Percentiles rank a stretch among this genome's conserved stretches.
Evolutionary conservation across 2,888 invertebrate species (phyloP).

Genomic region (Xiphydria camelus): DNA sequence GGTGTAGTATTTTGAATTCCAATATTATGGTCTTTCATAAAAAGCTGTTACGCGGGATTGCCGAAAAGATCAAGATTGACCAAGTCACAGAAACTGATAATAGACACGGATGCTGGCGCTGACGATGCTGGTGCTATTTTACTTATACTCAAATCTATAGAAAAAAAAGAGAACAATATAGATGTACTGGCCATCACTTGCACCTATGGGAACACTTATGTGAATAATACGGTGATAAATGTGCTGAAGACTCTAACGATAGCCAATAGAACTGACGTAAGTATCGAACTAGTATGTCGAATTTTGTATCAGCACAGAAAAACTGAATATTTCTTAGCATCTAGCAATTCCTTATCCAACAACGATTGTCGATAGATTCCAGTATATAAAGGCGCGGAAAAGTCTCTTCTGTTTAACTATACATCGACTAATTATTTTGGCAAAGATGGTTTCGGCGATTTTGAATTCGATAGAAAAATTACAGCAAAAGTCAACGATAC

Average conservation of each 20-base stretch:
- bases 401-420: constrained; percentile 44
- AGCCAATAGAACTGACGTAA: constrained; percentile 50
- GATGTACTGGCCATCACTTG: constrained; percentile 63
- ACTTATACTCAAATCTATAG: constrained; percentile 44
- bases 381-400: constrained; percentile 56
- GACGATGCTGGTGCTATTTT: constrained; percentile 60
- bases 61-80: too few relatives aligned
- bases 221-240: constrained; percentile 59
- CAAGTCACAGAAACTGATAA: constrained; percentile 55
- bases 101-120: constrained; percentile 60
- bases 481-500: constrained; percentile 39
- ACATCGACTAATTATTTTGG: constrained; percentile 49
- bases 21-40: too few relatives aligned
- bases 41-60: too few relatives aligned
- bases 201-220: constrained; percentile 60
- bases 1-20: too few relatives aligned
- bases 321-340: too few relatives aligned
- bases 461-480: constrained; percentile 50
- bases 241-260: constrained; percentile 59
- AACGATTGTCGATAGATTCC: constrained; percentile 60
- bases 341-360: too few relatives aligned
- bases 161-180: constrained; percentile 31
- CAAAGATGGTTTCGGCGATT: constrained; percentile 61
- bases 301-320: too few relatives aligned
- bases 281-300: too few relatives aligned